Percentiles rank a stretch among this genome's conserved stretches.
Conservation (phyloP, 1,140 invertebrate genomes). For the Hestina assimilis region DNA sequence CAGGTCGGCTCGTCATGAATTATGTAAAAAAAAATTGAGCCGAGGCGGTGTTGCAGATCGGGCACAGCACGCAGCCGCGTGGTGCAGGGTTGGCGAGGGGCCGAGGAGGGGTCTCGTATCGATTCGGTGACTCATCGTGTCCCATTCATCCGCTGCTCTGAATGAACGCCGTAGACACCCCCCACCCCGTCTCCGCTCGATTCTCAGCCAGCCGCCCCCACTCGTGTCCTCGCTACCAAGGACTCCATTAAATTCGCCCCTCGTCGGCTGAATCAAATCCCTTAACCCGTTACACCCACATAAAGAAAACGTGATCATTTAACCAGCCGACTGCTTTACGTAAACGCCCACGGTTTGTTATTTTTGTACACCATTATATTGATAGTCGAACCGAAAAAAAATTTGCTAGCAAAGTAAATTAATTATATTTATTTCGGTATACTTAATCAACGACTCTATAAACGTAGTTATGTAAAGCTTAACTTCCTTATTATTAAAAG, state of each 20-base stretch:
- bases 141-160: constrained; percentile 72
- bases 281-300: constrained; percentile 48
- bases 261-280: constrained; percentile 50
- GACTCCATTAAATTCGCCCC: constrained; percentile 61
- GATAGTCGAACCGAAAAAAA: background rate
- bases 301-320: constrained; percentile 35
- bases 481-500: too few relatives aligned
- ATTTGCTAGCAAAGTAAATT: background rate
- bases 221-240: constrained; percentile 55
- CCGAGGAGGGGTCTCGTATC: constrained; percentile 37
- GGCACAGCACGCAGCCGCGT: constrained; percentile 40
- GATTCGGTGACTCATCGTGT: constrained; percentile 68
- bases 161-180: constrained; percentile 60
- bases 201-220: constrained; percentile 25
- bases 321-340: constrained; percentile 4
- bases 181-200: constrained; percentile 24
- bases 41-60: constrained; percentile 27
- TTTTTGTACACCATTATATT: background rate
- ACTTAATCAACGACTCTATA: too few relatives aligned
- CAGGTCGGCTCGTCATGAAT: background rate
- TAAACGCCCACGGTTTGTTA: constrained; percentile 5
- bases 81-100: constrained; percentile 17
- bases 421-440: too few relatives aligned
- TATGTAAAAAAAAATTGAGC: constrained; percentile 7
- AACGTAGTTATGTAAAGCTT: too few relatives aligned